Base-by-base conservation (phyloP, 2,113 vertebrate genomes). In the Odocoileus virginianus region DNA sequence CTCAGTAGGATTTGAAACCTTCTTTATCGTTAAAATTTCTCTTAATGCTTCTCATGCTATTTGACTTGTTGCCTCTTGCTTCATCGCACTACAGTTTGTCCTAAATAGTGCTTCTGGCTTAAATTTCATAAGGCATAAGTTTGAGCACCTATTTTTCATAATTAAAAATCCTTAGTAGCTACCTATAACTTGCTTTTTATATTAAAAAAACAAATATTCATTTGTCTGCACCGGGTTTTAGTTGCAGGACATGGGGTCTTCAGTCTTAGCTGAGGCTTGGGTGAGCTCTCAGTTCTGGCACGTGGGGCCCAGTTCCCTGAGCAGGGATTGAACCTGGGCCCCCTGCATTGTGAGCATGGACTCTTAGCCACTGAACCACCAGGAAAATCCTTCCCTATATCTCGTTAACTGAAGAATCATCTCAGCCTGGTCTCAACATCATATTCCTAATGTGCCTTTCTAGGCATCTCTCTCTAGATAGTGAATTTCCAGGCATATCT, bases 201-300 rank as follows among this genome's bases (percentile, higher is more conserved):
- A 23, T 40, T 23, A 5, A 40, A 40, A 71, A 50, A 50, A 13
- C 47, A 50, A 71, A 40, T 71, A 40, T 71, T 12, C 9, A 3
- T 23, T 23, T 40, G n/a, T 40, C 67, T 71, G n/a, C 19, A 23
- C 67, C 10, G 1, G 67, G 10, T 6, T 71, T 40, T 71, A 12
- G n/a, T 40, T 12, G n/a, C 67, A 23, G n/a, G 67, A 40, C n/a
- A 71, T 2, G 0, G 19, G 33, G 64, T 71, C 19, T 36, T 71
- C 5, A 0, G 9, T 36, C 67, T 71, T 6, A 2, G n/a, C n/a
- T 1, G 10, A 71, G 11, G 36, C n/a, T 2, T 23, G n/a, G 36
- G 67, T 40, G n/a, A 40, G n/a, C 10, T 0, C n/a, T 71, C 67
- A 6, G n/a, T 23, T 71, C n/a, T 71, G 67, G n/a, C 67, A 3